phyloP scores from a whole-genome alignment of 2,113 vertebrate genomes.

The Alouatta palliata region DNA sequence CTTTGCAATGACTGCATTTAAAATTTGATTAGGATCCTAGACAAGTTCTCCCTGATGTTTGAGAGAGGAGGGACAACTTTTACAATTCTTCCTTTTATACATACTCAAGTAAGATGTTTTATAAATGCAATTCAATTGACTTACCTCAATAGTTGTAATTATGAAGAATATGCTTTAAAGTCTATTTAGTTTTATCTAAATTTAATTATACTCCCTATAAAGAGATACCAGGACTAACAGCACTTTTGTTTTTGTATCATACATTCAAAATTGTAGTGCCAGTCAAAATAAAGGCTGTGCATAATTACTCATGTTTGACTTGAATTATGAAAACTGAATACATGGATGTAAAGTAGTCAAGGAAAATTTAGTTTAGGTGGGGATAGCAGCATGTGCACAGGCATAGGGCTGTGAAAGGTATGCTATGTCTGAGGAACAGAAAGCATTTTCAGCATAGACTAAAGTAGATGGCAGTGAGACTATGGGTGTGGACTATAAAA shows the following conservation, averaged over 20 bases:
- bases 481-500: neutral
- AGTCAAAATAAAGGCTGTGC: slow-evolving; percentile 13
- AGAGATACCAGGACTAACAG: neutral
- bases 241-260: slow-evolving; percentile 24
- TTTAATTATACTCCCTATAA: slow-evolving; percentile 18
- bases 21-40: neutral
- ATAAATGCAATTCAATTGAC: neutral
- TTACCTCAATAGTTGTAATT: slow-evolving; percentile 26
- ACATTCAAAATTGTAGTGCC: slow-evolving; percentile 4
- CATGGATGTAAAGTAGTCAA: neutral
- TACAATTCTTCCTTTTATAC: neutral
- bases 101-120: neutral
- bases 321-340: slow-evolving; percentile 6
- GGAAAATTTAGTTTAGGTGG: neutral
- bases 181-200: slow-evolving; percentile 47
- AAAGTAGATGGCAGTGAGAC: neutral
- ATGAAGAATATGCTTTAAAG: slow-evolving; percentile 47
- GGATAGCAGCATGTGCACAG: neutral
- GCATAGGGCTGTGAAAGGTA: neutral
- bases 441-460: neutral
- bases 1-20: neutral
- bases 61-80: neutral
- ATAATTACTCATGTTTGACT: neutral
- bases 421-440: neutral
- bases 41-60: neutral